phyloP scores from a whole-genome alignment of 2,113 vertebrate genomes.

The Pteruthius melanotis region DNA sequence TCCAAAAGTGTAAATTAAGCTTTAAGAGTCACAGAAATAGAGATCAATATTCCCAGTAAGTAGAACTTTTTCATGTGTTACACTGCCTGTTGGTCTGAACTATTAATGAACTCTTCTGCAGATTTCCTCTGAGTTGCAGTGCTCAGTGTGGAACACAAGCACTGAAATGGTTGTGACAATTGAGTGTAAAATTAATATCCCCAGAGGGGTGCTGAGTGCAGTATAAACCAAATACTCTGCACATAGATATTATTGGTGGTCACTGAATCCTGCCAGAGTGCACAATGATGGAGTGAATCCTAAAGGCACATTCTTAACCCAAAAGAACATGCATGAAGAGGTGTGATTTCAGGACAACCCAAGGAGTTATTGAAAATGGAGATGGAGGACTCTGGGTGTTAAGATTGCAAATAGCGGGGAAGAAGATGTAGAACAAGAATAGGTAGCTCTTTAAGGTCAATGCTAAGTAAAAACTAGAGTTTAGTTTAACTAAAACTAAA shows the following conservation, averaged over 20 bases:
- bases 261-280: neutral
- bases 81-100: neutral
- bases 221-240: neutral
- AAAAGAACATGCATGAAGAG: neutral
- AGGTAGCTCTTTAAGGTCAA: neutral
- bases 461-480: too few relatives aligned
- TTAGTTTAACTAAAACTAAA: too few relatives aligned
- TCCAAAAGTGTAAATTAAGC: conserved; percentile 56
- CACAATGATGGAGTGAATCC: neutral
- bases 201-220: neutral
- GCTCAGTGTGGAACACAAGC: neutral
- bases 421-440: neutral
- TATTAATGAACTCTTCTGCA: conserved; percentile 19
- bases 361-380: neutral
- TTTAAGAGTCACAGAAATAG: conserved; percentile 56
- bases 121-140: neutral
- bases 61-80: conserved; percentile 50
- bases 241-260: neutral
- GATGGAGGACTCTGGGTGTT: neutral
- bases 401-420: neutral
- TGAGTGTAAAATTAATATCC: neutral
- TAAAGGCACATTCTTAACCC: neutral
- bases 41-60: neutral
- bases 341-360: neutral
- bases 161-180: neutral